phyloP scores from a whole-genome alignment of 2,113 vertebrate genomes.

The Macrotis lagotis region DNA sequence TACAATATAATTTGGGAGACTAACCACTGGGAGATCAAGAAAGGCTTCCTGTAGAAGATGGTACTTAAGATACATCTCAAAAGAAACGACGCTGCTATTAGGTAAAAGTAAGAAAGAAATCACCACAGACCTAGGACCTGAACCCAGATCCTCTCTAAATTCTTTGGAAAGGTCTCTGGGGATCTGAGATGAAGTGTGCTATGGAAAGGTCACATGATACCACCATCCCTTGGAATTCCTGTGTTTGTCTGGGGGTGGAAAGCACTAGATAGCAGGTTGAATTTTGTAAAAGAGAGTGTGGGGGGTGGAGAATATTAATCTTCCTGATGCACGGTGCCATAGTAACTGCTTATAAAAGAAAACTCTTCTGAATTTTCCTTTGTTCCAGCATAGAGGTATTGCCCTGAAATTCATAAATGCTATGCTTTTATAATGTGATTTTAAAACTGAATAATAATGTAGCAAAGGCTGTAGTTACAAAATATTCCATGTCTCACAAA shows the following conservation, averaged over 20 bases:
- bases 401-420: slow-evolving; percentile 31
- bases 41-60: neutral
- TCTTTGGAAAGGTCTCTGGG: neutral
- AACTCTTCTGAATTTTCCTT: slow-evolving; percentile 48
- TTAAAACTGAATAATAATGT: slow-evolving; percentile 61
- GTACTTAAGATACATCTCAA: neutral
- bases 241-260: neutral
- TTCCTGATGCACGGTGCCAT: neutral
- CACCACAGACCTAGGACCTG: neutral
- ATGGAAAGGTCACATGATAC: neutral
- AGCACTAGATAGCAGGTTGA: slow-evolving; percentile 15
- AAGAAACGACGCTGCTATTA: neutral
- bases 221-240: neutral
- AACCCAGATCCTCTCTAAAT: neutral
- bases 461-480: slow-evolving; percentile 30
- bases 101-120: neutral
- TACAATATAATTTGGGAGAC: neutral
- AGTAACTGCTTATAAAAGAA: slow-evolving; percentile 46
- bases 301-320: neutral
- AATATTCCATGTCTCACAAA: slow-evolving; percentile 23
- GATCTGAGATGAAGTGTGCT: neutral
- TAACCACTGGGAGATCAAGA: neutral
- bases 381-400: neutral
- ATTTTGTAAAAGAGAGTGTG: neutral
- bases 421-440: slow-evolving; percentile 50